phyloP scores from a whole-genome alignment of 2,797 vertebrate species.

The Hirundo rustica region DNA sequence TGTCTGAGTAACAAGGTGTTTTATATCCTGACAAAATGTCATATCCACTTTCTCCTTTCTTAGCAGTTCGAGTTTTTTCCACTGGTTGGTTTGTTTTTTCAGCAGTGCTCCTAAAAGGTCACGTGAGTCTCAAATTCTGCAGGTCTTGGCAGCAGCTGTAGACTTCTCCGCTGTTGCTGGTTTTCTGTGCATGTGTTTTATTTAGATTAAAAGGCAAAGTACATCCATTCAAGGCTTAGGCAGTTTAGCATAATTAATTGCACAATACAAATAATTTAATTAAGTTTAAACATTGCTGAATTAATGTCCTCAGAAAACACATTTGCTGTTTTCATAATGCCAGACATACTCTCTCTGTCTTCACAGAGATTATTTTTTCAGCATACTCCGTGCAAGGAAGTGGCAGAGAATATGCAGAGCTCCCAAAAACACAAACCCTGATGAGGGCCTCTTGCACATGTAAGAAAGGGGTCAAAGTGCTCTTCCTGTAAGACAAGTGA shows the following conservation, averaged over 20 bases:
- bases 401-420: not conserved
- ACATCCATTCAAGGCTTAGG: conserved; percentile 26
- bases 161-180: not conserved
- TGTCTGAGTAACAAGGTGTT: not conserved
- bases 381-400: accelerated
- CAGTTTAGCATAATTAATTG: conserved; percentile 63
- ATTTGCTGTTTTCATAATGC: not conserved
- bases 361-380: not conserved
- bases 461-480: not conserved
- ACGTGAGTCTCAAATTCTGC: not conserved
- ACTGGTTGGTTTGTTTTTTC: not conserved
- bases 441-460: not conserved
- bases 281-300: conserved; percentile 17
- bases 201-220: conserved; percentile 53
- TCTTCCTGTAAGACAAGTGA: not conserved
- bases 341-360: not conserved
- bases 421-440: not conserved
- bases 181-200: not conserved
- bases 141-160: not conserved
- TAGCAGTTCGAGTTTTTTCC: not conserved
- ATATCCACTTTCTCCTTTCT: not conserved
- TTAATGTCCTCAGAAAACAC: conserved; percentile 7
- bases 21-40: not conserved
- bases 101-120: not conserved
- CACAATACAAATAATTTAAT: conserved; percentile 42